Base-by-base conservation (phyloP, 2,888 invertebrate species). In the Buathra laborator region DNA sequence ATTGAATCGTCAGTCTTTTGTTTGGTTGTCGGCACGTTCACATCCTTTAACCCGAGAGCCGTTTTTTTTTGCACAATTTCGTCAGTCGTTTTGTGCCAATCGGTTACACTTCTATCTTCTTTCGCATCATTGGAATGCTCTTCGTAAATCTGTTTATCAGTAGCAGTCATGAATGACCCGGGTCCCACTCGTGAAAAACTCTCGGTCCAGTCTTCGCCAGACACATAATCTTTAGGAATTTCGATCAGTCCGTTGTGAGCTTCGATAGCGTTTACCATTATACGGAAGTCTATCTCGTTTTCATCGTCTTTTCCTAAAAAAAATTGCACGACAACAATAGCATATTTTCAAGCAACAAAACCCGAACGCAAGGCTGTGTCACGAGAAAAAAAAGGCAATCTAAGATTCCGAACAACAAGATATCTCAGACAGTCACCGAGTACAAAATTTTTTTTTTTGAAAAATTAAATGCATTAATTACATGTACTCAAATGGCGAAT, bases 271-370 rank as follows among this genome's bases (percentile, higher is more conserved):
- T 59, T 59, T 24, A 59, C 59, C 24, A 59, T 59, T 59, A 59
- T 24, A 59, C 59, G 59, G 59, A 59, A 59, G 24, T 59, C 59
- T 59, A 59, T 24, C 59, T 59, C 59, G 59, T 59, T 59, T 59
- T 59, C 59, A 59, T 59, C 59, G 29, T 59, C 29, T 59, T 59
- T 24, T 29, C 59, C 59, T 59, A n/a, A 59, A 24, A 59, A 59
- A 59, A 59, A 59, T 59, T 59, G 59, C 59, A 59, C 59, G 59
- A 59, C 59, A 59, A 59, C 59, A 9, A 59, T 59, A 59, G 59
- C 24, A 59, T 24, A 59, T 59, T 59, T 59, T 59, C 59, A 59
- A 9, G 59, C 59, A 24, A 59, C 59, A 59, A 59, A 59, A 59
- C 59, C 59, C 59, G 59, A 59, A 59, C 59, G 59, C 59, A 59